Evolutionary conservation across 1,140 invertebrate species (phyloP).

Genomic region (Philaenus spumarius): DNA sequence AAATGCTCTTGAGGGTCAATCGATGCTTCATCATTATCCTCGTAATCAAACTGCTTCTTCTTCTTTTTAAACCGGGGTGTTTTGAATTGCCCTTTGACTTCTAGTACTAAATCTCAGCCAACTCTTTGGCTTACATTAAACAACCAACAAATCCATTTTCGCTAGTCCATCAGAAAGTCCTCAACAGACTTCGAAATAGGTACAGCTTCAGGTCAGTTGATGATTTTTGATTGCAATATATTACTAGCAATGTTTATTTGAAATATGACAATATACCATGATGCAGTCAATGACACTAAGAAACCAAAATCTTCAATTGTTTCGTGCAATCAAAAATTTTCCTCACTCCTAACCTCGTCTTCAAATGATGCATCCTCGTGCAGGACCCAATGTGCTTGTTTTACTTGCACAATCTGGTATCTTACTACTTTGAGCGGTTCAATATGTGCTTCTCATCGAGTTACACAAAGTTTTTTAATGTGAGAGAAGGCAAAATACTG

Average conservation of each 20-base stretch:
- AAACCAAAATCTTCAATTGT: not conserved
- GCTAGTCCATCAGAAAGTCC: not conserved
- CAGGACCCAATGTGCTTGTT: too few relatives aligned
- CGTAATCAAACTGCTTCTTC: conserved; percentile 8
- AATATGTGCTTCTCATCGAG: too few relatives aligned
- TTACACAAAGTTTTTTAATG: too few relatives aligned
- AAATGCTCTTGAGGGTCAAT: too few relatives aligned
- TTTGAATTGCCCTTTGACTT: conserved; percentile 1
- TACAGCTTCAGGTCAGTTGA: not conserved
- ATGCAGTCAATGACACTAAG: not conserved
- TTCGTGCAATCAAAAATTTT: not conserved
- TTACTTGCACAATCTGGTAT: not conserved
- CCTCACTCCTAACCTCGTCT: conserved; percentile 3
- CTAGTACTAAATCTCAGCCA: conserved; percentile 5
- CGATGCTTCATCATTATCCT: not conserved
- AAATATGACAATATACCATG: not conserved
- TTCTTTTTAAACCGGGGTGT: not conserved
- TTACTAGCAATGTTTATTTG: conserved; percentile 5
- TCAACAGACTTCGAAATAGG: not conserved
- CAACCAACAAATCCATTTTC: not conserved
- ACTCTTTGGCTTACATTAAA: conserved; percentile 1
- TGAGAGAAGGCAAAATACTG: too few relatives aligned
- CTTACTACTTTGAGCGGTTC: too few relatives aligned
- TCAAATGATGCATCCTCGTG: too few relatives aligned
- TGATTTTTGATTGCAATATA: conserved; percentile 6